These are phyloP conservation scores for Oscheius sp. DNA, from an alignment of 2,888 invertebrate species.

Conservation along the genomic window DNA sequence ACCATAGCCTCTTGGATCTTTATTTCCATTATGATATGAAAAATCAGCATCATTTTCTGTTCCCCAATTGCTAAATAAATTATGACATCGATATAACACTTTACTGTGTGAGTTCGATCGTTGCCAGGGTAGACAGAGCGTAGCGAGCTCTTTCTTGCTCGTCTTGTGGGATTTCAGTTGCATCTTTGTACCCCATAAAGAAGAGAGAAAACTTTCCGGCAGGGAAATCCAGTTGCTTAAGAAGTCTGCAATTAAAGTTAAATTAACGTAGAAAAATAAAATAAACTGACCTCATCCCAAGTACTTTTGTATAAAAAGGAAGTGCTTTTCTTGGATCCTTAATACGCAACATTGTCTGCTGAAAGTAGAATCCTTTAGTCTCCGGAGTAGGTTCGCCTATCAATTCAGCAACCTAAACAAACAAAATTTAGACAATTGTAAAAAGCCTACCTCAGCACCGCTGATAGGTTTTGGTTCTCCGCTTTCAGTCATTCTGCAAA, in stretches of 20 bases:
- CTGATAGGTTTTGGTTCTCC: too few relatives aligned
- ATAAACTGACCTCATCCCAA: slow-evolving; percentile 81
- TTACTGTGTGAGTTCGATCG: slow-evolving; percentile 91
- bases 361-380: slow-evolving; percentile 80
- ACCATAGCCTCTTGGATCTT: slow-evolving; percentile 87
- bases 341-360: slow-evolving; percentile 95
- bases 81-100: slow-evolving; percentile 66
- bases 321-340: slow-evolving; percentile 88
- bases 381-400: slow-evolving; percentile 41
- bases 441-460: neutral
- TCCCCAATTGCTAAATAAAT: slow-evolving; percentile 86
- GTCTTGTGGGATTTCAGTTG: slow-evolving; percentile 80
- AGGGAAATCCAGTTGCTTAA: slow-evolving; percentile 88
- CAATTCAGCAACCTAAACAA: slow-evolving; percentile 30
- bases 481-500: too few relatives aligned
- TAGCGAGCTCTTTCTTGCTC: slow-evolving; percentile 79
- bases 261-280: neutral
- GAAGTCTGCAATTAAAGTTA: slow-evolving; percentile 72
- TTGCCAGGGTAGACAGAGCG: slow-evolving; percentile 85
- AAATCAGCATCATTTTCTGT: slow-evolving; percentile 84
- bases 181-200: slow-evolving; percentile 88
- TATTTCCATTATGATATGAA: slow-evolving; percentile 91
- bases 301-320: slow-evolving; percentile 87
- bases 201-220: slow-evolving; percentile 88
- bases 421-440: neutral